Percentiles rank a stretch among this genome's conserved stretches.
phyloP scores from a whole-genome alignment of 2,888 invertebrate genomes.

The Lasioglossum leucozonium region DNA sequence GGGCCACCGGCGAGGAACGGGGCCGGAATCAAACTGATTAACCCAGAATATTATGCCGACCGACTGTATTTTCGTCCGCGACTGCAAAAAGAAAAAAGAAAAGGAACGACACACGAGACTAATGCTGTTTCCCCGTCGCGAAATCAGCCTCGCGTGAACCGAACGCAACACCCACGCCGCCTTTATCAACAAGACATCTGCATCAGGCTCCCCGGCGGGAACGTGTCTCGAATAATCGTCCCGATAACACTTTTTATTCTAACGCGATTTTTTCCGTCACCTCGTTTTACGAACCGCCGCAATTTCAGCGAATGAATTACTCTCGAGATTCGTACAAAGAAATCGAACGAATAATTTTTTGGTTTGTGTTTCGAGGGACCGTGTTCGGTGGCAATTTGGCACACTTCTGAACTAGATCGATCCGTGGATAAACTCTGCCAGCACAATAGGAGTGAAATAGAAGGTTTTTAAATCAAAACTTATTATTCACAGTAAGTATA shows the following conservation, averaged over 20 bases:
- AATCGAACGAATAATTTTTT: background rate
- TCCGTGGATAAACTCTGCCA: background rate
- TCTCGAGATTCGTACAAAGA: background rate
- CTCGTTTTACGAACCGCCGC: background rate
- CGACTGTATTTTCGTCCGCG: conserved; percentile 30
- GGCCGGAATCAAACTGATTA: conserved; percentile 48
- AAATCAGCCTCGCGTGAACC: conserved; percentile 34
- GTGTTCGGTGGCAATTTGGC: background rate
- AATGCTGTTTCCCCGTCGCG: background rate
- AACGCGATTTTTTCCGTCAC: background rate
- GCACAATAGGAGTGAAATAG: background rate
- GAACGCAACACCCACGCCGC: background rate
- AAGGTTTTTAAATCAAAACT: background rate
- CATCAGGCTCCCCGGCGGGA: background rate
- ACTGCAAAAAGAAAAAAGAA: conserved; percentile 29
- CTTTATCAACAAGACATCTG: conserved; percentile 30
- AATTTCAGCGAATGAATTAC: background rate
- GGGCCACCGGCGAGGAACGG: background rate
- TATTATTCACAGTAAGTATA: no score
- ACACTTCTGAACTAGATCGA: background rate
- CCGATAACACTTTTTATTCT: background rate
- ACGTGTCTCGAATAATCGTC: background rate
- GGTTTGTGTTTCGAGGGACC: background rate
- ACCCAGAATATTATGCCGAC: conserved; percentile 57
- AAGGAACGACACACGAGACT: background rate